A percentile compares a stretch with the other conserved stretches of the same genome.
Evolutionary conservation across 2,113 vertebrate genomes (phyloP).

Genomic region (Albula goreensis): DNA sequence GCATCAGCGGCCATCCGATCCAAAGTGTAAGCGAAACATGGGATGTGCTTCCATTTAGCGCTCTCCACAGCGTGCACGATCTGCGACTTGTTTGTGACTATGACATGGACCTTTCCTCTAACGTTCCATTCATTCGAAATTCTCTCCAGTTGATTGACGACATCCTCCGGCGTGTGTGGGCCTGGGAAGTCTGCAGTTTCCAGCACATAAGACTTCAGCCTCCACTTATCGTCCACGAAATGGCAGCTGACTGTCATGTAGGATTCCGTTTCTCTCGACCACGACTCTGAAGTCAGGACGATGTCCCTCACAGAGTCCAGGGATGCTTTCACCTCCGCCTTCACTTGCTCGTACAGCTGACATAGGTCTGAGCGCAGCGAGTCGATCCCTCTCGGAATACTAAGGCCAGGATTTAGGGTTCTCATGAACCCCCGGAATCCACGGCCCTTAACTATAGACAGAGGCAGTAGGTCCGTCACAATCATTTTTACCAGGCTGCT

Average conservation of each 20-base stretch:
- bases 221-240: constrained; percentile 25
- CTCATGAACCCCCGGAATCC: constrained; percentile 20
- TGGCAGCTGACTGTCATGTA: constrained; percentile 40
- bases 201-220: constrained; percentile 26
- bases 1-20: constrained; percentile 25
- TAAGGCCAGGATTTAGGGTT: constrained; percentile 9
- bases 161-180: background rate
- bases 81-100: constrained; percentile 23
- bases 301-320: background rate
- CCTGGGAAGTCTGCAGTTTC: constrained; percentile 24
- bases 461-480: constrained; percentile 29
- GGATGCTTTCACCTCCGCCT: background rate
- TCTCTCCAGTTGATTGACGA: constrained; percentile 24
- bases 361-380: constrained; percentile 16
- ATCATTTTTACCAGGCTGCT: constrained; percentile 19
- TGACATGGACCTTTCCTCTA: constrained; percentile 20
- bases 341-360: constrained; percentile 6
- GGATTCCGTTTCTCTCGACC: constrained; percentile 22
- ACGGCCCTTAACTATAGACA: background rate
- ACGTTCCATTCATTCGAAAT: constrained; percentile 31
- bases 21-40: constrained; percentile 36
- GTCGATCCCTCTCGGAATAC: background rate
- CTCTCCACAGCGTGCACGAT: background rate
- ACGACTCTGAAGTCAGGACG: constrained; percentile 35
- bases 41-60: constrained; percentile 24